Evolutionary conservation across 2,113 vertebrate species (phyloP), one percentile per base, ranked within the genome.

Genomic region (Hippocampus abdominalis): DNA sequence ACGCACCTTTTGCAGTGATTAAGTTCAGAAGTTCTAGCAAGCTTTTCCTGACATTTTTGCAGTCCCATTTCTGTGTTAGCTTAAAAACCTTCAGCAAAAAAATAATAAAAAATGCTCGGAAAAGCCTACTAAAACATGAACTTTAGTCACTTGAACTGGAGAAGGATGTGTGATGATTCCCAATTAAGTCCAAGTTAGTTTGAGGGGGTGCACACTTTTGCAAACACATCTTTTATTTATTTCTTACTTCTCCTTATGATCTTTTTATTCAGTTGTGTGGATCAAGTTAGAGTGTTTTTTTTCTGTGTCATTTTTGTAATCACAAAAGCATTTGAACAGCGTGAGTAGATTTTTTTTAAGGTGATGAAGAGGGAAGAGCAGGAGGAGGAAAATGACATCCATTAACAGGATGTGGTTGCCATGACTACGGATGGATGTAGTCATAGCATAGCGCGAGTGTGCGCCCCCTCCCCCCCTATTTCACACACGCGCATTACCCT

Each of bases 361-460:
- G 40, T 27, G 23, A 46, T 46, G 63, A 64, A 46, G 5, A 48
- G 51, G 27, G 75, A 87, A 78, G 69, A 85, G 81, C 75, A 87
- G 79, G 70, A 84, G 81, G 70, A 82, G 75, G 82, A 77, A 86
- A 81, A 88, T 88, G 76, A 86, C 88, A 89, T 81, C 89, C 90
- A 91, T 91, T 92, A 92, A 91, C 89, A 86, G 87, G 89, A 90
- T 88, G 82, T 70, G 90, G 91, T 92, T 92, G 86, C 91, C 89
- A 92, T 92, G 89, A 88, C 90, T 87, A 91, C 90, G 91, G 88
- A 91, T 90, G 90, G 89, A 88, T 89, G 63, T 48, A 64, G 63
- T 64, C 63, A 64, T 64, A n/a, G 63, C 63, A 64, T 64, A 46
- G 63, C 42, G 63, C 13, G 40, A 25, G 63, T 27, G 42, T 91